Evolutionary conservation across 1,140 invertebrate genomes (phyloP).

Genomic region (Neodiprion virginianus): DNA sequence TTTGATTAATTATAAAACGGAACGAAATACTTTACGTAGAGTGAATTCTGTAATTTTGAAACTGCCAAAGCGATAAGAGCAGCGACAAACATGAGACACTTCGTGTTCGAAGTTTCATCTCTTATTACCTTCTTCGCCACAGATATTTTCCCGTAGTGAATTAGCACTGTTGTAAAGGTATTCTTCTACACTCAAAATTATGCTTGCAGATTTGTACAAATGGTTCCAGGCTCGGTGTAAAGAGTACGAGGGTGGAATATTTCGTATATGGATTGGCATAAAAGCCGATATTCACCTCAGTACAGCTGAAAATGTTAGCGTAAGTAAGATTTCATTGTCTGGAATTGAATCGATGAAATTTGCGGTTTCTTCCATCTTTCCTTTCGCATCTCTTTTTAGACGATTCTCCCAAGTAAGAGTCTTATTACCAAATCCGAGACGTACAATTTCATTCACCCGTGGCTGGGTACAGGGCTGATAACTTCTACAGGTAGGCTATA

Average conservation of each 20-base stretch:
- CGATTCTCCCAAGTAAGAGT: conserved; percentile 52
- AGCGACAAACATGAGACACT: too few relatives aligned
- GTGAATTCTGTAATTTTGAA: too few relatives aligned
- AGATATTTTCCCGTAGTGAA: too few relatives aligned
- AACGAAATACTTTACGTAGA: too few relatives aligned
- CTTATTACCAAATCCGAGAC: conserved; percentile 70
- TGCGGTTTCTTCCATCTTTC: conserved; percentile 13
- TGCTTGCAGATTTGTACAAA: conserved; percentile 31
- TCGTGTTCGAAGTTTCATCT: too few relatives aligned
- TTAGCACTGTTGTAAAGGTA: too few relatives aligned
- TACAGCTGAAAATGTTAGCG: conserved; percentile 46
- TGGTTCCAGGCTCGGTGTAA: conserved; percentile 29
- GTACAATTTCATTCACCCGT: conserved; percentile 70
- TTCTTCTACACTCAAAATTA: too few relatives aligned
- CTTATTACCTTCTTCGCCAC: too few relatives aligned
- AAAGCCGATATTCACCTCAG: conserved; percentile 33
- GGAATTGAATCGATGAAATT: not conserved
- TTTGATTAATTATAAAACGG: too few relatives aligned
- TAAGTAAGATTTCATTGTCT: conserved; percentile 22
- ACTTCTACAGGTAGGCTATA: conserved; percentile 64
- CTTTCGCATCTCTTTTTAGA: conserved; percentile 32
- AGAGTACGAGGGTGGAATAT: conserved; percentile 37
- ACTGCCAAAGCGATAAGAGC: too few relatives aligned
- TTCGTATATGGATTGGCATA: conserved; percentile 35
- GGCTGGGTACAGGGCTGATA: conserved; percentile 73